Conservation (phyloP, 1,140 invertebrate species). For the Apocrypta bakeri region DNA sequence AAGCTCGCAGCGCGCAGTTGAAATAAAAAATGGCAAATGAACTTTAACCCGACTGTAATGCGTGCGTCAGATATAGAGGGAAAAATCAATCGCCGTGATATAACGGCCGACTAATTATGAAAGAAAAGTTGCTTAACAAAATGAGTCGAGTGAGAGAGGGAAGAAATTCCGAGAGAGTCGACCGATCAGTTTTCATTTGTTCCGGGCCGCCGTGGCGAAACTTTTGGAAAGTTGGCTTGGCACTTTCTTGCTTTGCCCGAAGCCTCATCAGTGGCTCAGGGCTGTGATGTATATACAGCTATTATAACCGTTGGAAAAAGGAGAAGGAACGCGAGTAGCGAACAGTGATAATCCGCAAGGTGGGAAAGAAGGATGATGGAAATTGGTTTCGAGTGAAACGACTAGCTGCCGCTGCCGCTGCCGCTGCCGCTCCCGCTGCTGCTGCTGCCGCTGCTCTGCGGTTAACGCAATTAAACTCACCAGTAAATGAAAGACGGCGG, state of each 20-base stretch:
- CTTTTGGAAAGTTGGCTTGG: conserved; percentile 4
- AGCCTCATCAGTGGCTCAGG: not conserved
- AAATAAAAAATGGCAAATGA: no score
- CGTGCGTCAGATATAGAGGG: no score
- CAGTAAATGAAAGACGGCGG: conserved; percentile 94
- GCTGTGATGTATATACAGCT: not conserved
- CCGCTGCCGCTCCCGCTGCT: not conserved
- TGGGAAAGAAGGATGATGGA: conserved; percentile 37
- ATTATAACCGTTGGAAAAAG: not conserved
- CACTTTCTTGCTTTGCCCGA: not conserved
- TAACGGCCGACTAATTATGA: not conserved
- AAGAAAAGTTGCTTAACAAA: not conserved
- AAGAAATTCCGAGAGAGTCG: not conserved
- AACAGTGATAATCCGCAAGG: conserved; percentile 24
- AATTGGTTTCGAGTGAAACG: conserved; percentile 45
- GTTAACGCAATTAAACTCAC: conserved; percentile 67
- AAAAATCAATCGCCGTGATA: not conserved
- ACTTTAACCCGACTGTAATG: no score
- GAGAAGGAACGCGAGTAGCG: not conserved
- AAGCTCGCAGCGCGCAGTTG: no score
- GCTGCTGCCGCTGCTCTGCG: not conserved
- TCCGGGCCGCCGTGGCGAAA: not conserved
- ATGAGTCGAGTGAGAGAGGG: not conserved
- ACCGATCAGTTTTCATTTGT: not conserved
- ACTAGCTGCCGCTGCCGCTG: no score